Percentiles rank a stretch among this genome's conserved stretches.
phyloP scores from a whole-genome alignment of 1,140 invertebrate species.

The Planococcus citri region DNA sequence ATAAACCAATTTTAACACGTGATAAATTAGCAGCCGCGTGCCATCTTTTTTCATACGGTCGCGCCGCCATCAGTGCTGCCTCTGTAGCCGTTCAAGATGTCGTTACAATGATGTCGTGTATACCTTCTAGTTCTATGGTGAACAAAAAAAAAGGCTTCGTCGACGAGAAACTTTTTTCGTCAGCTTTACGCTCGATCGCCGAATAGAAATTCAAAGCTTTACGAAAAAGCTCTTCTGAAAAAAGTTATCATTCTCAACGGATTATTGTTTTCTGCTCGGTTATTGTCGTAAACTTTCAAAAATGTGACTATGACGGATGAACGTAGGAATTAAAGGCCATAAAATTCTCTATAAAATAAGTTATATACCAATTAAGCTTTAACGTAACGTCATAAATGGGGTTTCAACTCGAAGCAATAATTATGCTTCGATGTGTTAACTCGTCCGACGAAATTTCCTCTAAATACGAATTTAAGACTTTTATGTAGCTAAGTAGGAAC shows the following conservation, averaged over 20 bases:
- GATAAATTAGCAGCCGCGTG: neutral
- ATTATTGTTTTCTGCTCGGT: neutral
- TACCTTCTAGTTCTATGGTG: no score
- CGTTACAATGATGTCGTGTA: no score
- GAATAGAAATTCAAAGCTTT: neutral
- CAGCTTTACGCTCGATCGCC: neutral
- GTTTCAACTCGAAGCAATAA: no score
- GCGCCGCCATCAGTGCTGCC: neutral
- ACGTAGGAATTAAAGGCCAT: neutral
- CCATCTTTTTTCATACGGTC: neutral
- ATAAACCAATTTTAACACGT: constrained; percentile 7
- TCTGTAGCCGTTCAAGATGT: neutral
- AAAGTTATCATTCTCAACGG: neutral
- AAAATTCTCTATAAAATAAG: constrained; percentile 4
- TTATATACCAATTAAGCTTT: constrained; percentile 1
- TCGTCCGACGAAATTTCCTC: no score
- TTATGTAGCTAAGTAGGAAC: no score
- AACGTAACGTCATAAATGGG: neutral
- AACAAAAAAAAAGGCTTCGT: no score
- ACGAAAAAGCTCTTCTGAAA: neutral
- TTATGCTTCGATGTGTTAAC: no score
- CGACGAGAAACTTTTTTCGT: neutral
- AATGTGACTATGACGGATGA: neutral
- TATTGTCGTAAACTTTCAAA: neutral
- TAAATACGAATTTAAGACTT: no score